A percentile compares a stretch with the other conserved stretches of the same genome.
These are phyloP conservation scores for Scopus umbretta DNA, from an alignment of 2,113 vertebrate genomes.

Conservation along the genomic window DNA sequence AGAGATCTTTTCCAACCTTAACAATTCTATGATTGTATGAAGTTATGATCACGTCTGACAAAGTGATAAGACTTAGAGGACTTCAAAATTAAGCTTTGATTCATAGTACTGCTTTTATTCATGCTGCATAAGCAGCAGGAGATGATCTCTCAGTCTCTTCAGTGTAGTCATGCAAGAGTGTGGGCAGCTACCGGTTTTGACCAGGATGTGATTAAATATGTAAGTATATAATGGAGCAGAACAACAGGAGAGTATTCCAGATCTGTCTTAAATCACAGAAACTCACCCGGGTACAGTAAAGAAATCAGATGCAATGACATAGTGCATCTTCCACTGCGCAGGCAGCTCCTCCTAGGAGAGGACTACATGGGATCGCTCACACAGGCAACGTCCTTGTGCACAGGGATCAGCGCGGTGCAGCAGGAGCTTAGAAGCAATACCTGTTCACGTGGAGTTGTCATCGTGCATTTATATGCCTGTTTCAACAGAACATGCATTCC, in stretches of 20 bases:
- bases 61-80: not conserved
- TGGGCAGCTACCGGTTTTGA: not conserved
- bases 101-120: not conserved
- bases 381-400: fast-evolving
- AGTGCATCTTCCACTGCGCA: not conserved
- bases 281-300: not conserved
- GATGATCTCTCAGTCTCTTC: not conserved
- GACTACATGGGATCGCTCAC: fast-evolving
- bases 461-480: fast-evolving
- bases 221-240: not conserved
- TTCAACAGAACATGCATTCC: not conserved
- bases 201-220: not conserved
- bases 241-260: not conserved
- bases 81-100: not conserved
- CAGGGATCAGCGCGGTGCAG: too few relatives aligned
- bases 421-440: not conserved
- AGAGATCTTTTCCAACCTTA: too few relatives aligned
- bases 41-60: not conserved
- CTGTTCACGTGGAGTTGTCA: not conserved
- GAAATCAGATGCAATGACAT: not conserved
- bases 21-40: too few relatives aligned
- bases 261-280: not conserved
- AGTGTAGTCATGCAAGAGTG: not conserved
- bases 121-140: not conserved
- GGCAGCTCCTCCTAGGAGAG: not conserved